phyloP scores from a whole-genome alignment of 2,797 vertebrate genomes.

The Clarias fuscus region DNA sequence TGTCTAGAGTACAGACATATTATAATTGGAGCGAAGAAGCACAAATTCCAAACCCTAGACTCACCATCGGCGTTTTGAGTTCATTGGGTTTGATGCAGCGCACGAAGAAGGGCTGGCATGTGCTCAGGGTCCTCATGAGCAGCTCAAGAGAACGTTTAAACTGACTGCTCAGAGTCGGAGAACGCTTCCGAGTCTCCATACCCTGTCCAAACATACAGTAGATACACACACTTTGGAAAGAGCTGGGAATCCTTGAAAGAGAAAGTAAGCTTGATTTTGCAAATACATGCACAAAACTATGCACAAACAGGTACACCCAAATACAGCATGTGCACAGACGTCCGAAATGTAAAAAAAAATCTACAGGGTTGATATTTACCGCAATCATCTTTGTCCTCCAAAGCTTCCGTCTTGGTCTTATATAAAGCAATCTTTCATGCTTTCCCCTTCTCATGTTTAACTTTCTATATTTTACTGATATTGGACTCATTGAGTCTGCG shows the following conservation, averaged over 20 bases:
- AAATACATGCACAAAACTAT: conserved; percentile 22
- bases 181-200: conserved; percentile 93
- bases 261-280: neutral
- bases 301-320: conserved; percentile 25
- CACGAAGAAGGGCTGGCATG: conserved; percentile 96
- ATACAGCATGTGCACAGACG: conserved; percentile 12
- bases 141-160: conserved; percentile 97
- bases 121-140: conserved; percentile 91
- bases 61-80: conserved; percentile 95
- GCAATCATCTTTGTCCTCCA: conserved; percentile 24
- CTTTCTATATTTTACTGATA: conserved; percentile 20
- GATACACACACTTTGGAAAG: neutral
- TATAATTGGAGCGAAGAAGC: neutral
- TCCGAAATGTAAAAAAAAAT: neutral
- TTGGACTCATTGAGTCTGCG: conserved; percentile 13
- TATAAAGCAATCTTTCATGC: conserved; percentile 12
- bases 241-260: neutral
- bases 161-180: conserved; percentile 96
- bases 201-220: conserved; percentile 74
- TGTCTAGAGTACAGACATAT: neutral
- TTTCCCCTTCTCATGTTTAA: conserved; percentile 26
- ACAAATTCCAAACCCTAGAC: conserved; percentile 47
- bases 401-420: conserved; percentile 29
- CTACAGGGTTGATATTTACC: conserved; percentile 30
- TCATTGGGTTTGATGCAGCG: conserved; percentile 98